Evolutionary conservation across 2,888 invertebrate species (phyloP).

Genomic region (Platycnemis pennipes): DNA sequence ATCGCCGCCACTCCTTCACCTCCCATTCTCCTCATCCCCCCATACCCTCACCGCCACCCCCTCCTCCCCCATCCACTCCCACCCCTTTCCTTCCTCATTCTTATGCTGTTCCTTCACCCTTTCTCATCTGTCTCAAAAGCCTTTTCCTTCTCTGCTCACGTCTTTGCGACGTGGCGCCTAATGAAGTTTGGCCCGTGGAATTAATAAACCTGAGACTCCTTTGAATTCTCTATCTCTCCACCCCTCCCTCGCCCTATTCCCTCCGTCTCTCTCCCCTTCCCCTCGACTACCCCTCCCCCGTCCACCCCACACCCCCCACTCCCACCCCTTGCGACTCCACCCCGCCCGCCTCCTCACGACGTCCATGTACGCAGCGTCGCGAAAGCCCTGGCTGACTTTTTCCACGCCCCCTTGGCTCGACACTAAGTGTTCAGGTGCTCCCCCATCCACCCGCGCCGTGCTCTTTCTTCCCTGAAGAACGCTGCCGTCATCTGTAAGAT

Average conservation of each 20-base stretch:
- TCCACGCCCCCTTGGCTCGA: neutral
- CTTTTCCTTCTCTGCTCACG: conserved; percentile 64
- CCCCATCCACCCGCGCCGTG: neutral
- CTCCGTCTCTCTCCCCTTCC: neutral
- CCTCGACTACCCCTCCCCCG: neutral
- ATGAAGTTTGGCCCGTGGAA: conserved; percentile 68
- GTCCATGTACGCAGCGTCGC: neutral
- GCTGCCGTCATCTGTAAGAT: too few relatives aligned
- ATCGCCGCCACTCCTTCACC: neutral
- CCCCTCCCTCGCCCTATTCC: neutral
- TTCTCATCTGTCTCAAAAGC: conserved; percentile 67
- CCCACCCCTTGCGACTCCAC: neutral
- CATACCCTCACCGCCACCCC: neutral
- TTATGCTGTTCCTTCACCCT: conserved; percentile 62
- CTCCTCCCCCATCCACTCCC: too few relatives aligned
- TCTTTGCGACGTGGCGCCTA: conserved; percentile 68
- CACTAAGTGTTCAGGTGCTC: neutral
- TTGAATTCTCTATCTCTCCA: conserved; percentile 52
- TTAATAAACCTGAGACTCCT: conserved; percentile 68
- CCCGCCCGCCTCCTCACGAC: neutral
- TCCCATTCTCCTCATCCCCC: neutral
- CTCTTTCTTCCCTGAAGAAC: too few relatives aligned
- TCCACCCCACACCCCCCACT: neutral
- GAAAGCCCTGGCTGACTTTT: conserved; percentile 20
- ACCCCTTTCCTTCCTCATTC: conserved; percentile 41